A percentile compares a stretch with the other conserved stretches of the same genome.
These are phyloP conservation scores for Diarsia brunnea DNA, from an alignment of 2,888 invertebrate species.

Conservation along the genomic window DNA sequence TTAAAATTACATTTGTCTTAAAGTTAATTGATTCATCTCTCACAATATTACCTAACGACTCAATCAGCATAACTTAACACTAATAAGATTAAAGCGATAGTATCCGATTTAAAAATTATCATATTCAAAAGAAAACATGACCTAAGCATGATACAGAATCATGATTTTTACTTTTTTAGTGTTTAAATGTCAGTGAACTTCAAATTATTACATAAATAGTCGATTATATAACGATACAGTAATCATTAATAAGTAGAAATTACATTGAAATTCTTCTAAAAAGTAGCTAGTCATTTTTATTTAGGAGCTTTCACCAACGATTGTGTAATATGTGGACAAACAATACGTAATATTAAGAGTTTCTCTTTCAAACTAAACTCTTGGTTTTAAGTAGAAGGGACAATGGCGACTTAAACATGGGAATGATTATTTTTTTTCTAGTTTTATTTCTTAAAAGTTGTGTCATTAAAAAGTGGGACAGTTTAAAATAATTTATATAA, in stretches of 20 bases:
- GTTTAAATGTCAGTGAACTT: slow-evolving; percentile 44
- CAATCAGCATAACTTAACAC: slow-evolving; percentile 23
- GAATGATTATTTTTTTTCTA: slow-evolving; percentile 44
- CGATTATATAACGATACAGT: slow-evolving; percentile 66
- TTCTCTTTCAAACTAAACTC: slow-evolving; percentile 71
- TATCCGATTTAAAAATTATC: slow-evolving; percentile 23
- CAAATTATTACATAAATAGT: slow-evolving; percentile 50
- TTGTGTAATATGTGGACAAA: slow-evolving; percentile 73
- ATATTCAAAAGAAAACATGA: slow-evolving; percentile 18
- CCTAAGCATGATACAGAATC: slow-evolving; percentile 5
- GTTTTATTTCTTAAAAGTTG: slow-evolving; percentile 30
- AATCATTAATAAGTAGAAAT: slow-evolving; percentile 70
- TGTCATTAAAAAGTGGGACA: slow-evolving; percentile 43
- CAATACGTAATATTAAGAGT: slow-evolving; percentile 70
- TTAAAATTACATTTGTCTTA: not conserved
- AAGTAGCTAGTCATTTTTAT: slow-evolving; percentile 74
- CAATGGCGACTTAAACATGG: slow-evolving; percentile 55
- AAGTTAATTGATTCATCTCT: not conserved
- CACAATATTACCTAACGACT: slow-evolving; percentile 18
- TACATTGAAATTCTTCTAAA: slow-evolving; percentile 71
- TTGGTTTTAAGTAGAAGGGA: slow-evolving; percentile 51
- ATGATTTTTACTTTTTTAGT: slow-evolving; percentile 11
- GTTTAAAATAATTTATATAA: slow-evolving; percentile 45
- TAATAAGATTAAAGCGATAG: slow-evolving; percentile 10
- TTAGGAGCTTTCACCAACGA: slow-evolving; percentile 74